A percentile compares a stretch with the other conserved stretches of the same genome.
Conservation (phyloP, 1,140 invertebrate genomes). For the Leptinotarsa defecta region DNA sequence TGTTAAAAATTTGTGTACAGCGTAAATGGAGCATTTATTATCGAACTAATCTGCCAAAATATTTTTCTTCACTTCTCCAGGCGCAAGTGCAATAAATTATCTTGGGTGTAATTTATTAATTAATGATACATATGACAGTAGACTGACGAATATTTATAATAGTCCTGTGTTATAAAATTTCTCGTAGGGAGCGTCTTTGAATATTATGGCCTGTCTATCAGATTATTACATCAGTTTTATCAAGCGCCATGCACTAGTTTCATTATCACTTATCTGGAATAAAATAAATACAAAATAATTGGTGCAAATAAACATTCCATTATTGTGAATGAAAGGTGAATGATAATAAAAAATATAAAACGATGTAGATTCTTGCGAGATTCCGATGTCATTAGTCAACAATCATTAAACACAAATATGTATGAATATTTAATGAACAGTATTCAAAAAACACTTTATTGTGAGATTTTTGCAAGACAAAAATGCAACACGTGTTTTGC, state of each 20-base stretch:
- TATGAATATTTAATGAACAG: no score
- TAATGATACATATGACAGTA: neutral
- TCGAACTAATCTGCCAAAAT: neutral
- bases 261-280: neutral
- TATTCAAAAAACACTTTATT: no score
- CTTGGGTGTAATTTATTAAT: neutral
- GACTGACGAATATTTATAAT: conserved; percentile 8
- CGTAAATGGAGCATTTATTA: neutral
- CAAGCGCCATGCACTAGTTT: neutral
- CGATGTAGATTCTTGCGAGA: no score
- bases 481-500: no score
- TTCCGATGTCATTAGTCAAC: no score
- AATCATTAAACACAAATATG: no score
- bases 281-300: conserved; percentile 4
- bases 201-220: conserved; percentile 6
- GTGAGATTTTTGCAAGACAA: no score
- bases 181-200: neutral
- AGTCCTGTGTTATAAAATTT: neutral
- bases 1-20: neutral
- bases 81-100: neutral
- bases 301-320: neutral
- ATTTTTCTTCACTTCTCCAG: neutral
- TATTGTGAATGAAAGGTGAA: neutral
- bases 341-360: neutral
- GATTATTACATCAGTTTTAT: neutral